phyloP scores from a whole-genome alignment of 1,140 invertebrate species.

The Nomia melanderi region DNA sequence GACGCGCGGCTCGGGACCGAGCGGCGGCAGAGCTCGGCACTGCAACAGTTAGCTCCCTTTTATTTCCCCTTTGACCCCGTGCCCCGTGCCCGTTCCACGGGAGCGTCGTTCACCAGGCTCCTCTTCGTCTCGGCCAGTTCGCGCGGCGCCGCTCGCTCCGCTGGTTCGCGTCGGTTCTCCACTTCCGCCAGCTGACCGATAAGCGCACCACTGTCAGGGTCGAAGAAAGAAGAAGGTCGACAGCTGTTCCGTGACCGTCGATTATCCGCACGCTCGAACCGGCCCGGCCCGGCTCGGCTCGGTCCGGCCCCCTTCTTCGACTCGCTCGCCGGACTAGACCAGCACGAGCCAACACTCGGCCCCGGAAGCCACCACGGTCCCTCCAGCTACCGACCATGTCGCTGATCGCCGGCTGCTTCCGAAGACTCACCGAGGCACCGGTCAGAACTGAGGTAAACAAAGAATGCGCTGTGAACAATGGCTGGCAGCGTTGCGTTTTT shows the following conservation, averaged over 20 bases:
- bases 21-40: background rate
- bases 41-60: background rate
- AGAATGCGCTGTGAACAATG: too few species aligned
- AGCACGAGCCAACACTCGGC: background rate
- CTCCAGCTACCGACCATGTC: slow-evolving; percentile 45
- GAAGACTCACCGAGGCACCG: slow-evolving; percentile 51
- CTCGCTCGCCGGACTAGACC: background rate
- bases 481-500: too few species aligned
- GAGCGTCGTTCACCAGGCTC: background rate
- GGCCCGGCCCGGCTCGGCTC: background rate
- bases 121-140: background rate
- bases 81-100: background rate
- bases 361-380: background rate
- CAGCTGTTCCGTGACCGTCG: slow-evolving; percentile 31
- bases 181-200: slow-evolving; percentile 21
- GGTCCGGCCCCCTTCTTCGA: background rate
- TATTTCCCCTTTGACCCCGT: too few species aligned
- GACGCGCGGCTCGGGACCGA: background rate
- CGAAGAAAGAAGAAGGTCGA: slow-evolving; percentile 32
- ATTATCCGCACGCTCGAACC: background rate
- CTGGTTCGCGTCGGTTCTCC: background rate
- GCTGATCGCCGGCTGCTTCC: slow-evolving; percentile 56
- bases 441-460: slow-evolving; percentile 56
- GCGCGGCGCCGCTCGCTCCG: background rate
- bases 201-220: slow-evolving; percentile 55